Evolutionary conservation across 2,888 invertebrate genomes (phyloP), one percentile per base, ranked within the genome.

Genomic region (Leucophora obtusa): DNA sequence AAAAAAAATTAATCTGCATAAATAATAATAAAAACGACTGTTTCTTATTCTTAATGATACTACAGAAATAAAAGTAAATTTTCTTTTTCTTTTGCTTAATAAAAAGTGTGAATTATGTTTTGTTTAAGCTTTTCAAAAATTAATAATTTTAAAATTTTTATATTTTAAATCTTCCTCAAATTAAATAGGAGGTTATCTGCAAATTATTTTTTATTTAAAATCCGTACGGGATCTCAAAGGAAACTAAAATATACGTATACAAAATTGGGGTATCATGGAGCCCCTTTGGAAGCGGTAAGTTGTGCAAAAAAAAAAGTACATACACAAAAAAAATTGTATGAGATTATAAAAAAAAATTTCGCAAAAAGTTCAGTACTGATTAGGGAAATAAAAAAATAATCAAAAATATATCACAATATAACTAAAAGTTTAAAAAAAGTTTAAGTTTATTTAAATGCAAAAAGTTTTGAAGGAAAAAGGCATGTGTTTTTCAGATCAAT

Each of bases 261-360:
- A 84, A 85, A 83, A 84, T 84, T 84, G 90, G 90, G 89, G 73
- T 87, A 89, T 84, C 59, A 90, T 90, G 90, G 88, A 86, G 87
- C 90, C 90, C 89, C 87, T 87, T 83, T 87, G 87, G 87, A 89
- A 89, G 89, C 89, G 90, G 90, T 90, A 86, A 88, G 89, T 87
- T 66, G 17, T 47, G 43, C 43, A n/a, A 47, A 15, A 28, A 28
- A 28, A 6, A 28, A 24, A 28, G 6, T 28, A 28, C 1, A 6
- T 28, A 4, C 3, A 28, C 1, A 28, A 28, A 28, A 28, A 28
- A 28, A 28, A 28, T 28, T 28, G 28, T 1, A 28, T 47, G 6
- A 14, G 3, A 47, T 47, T 11, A 11, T 38, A 47, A 47, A 47
- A n/a, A 47, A n/a, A 14, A 14, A 14, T 14, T 2, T 2, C 14